Percentiles rank a stretch among this genome's conserved stretches.
Conservation (phyloP, 2,113 vertebrate genomes). For the Nansenia antarctica region DNA sequence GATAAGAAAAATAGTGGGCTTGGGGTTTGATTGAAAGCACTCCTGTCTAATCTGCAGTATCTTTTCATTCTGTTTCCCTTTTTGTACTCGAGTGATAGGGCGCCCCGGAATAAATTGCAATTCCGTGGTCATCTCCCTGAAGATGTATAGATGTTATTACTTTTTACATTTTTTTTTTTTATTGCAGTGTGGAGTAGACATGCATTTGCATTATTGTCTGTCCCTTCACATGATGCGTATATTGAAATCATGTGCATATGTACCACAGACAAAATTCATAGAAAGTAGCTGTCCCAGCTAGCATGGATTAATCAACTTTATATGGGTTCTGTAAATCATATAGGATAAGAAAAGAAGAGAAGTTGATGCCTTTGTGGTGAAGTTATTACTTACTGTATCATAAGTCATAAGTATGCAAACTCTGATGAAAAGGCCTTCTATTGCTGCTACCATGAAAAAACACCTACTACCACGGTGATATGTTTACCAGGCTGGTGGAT, state of each 20-base stretch:
- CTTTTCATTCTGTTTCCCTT: constrained; percentile 62
- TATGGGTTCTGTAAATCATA: not conserved
- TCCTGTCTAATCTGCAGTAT: constrained; percentile 51
- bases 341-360: not conserved
- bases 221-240: not conserved
- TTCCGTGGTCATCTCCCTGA: constrained; percentile 34
- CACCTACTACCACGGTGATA: too few species aligned
- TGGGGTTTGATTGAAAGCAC: constrained; percentile 51
- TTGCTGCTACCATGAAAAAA: too few species aligned
- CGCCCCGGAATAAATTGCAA: constrained; percentile 48
- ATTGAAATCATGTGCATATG: not conserved
- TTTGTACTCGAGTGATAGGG: constrained; percentile 38
- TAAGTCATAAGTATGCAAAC: too few species aligned
- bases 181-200: constrained; percentile 6
- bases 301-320: not conserved
- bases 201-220: constrained; percentile 3
- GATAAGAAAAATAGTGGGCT: constrained; percentile 27
- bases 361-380: too few species aligned
- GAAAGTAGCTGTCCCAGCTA: too few species aligned
- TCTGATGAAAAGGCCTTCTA: too few species aligned
- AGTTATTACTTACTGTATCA: too few species aligned
- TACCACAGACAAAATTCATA: not conserved
- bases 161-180: constrained; percentile 45
- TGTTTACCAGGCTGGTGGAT: too few species aligned
- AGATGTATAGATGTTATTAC: constrained; percentile 45